Conservation (phyloP, 2,888 invertebrate species). For the Pollenia angustigena region DNA sequence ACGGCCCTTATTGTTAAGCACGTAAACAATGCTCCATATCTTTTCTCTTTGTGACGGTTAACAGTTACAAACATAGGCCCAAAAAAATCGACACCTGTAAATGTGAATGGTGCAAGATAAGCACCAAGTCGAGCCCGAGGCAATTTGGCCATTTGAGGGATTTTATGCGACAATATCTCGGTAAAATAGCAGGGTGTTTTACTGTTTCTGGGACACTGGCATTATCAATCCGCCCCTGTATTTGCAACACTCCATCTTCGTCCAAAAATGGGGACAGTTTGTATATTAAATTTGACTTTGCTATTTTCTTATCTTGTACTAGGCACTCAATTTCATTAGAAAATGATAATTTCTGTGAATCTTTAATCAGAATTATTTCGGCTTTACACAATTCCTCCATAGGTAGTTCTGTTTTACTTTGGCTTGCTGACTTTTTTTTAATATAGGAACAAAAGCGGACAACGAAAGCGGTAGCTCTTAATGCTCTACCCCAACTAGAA, state of each 20-base stretch:
- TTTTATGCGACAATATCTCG: slow-evolving; percentile 19
- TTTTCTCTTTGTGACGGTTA: slow-evolving; percentile 39
- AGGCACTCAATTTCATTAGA: slow-evolving; percentile 40
- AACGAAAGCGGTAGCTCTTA: slow-evolving; percentile 47
- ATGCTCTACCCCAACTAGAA: slow-evolving; percentile 51
- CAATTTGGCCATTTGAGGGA: slow-evolving; percentile 64
- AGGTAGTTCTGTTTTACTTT: not conserved
- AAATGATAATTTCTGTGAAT: slow-evolving; percentile 19
- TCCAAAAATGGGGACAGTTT: slow-evolving; percentile 49
- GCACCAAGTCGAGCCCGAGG: slow-evolving; percentile 39
- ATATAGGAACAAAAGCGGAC: slow-evolving; percentile 15
- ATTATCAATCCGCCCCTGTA: slow-evolving; percentile 33
- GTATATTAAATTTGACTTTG: slow-evolving; percentile 40
- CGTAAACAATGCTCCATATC: slow-evolving; percentile 42
- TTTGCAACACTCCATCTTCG: slow-evolving; percentile 8
- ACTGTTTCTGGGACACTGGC: slow-evolving; percentile 36
- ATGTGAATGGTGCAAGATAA: slow-evolving; percentile 35
- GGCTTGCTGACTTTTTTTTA: not conserved
- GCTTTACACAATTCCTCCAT: slow-evolving; percentile 44
- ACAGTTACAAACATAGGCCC: slow-evolving; percentile 43
- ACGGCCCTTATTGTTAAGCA: slow-evolving; percentile 47
- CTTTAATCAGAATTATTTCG: slow-evolving; percentile 34
- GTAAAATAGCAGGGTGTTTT: slow-evolving; percentile 46
- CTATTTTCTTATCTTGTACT: slow-evolving; percentile 10
- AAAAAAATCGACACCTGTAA: slow-evolving; percentile 37